These are phyloP conservation scores for Corticium candelabrum DNA, from an alignment of 37 sponge, comb jelly and placozoan species.

Conservation along the genomic window DNA sequence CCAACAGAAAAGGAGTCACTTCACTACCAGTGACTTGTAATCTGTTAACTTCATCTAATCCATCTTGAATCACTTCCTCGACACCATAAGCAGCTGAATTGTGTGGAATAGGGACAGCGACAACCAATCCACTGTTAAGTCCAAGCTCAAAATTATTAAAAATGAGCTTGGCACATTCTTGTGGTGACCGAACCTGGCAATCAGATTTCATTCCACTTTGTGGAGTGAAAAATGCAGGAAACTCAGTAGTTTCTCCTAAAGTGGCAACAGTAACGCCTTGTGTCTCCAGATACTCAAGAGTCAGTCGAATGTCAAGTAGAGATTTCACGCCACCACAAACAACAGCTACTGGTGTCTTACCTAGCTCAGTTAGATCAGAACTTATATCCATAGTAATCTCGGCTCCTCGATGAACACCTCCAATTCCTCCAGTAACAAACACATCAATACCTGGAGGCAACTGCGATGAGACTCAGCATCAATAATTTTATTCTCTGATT, in stretches of 20 bases:
- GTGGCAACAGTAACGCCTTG: conserved; percentile 14
- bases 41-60: conserved; percentile 57
- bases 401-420: conserved; percentile 87
- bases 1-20: conserved; percentile 80
- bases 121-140: conserved; percentile 56
- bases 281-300: conserved; percentile 68
- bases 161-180: background rate
- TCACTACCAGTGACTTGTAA: conserved; percentile 42
- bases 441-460: conserved; percentile 54
- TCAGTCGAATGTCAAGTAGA: conserved; percentile 84
- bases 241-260: conserved; percentile 13
- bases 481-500: too few relatives aligned
- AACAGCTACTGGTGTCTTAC: conserved; percentile 89
- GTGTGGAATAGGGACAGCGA: conserved; percentile 80
- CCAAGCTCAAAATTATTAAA: conserved; percentile 19
- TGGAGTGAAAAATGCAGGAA: conserved; percentile 89
- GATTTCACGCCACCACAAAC: conserved; percentile 96
- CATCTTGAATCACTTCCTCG: conserved; percentile 54
- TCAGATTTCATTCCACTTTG: conserved; percentile 57
- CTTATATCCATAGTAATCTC: conserved; percentile 83
- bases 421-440: conserved; percentile 95
- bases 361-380: conserved; percentile 86
- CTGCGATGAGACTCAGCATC: too few relatives aligned
- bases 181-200: background rate
- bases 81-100: conserved; percentile 43